Conservation (phyloP, 2,797 vertebrate genomes). For the Australoheros facetus region DNA sequence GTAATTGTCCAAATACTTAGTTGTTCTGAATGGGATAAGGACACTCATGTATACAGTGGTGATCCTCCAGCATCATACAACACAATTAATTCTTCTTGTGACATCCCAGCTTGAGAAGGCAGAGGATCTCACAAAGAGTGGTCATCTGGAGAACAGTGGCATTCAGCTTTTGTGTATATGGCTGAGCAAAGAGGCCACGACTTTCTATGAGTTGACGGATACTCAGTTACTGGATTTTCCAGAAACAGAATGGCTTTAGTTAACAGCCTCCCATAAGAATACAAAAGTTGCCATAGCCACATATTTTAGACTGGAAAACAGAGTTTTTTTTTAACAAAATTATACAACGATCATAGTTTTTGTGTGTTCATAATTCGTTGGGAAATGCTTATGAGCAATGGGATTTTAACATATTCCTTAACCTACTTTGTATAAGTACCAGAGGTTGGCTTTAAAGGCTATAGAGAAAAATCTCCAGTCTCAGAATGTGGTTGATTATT, state of each 20-base stretch:
- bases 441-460: background rate
- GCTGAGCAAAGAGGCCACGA: background rate
- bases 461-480: background rate
- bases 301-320: background rate
- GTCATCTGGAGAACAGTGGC: background rate
- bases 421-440: background rate
- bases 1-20: background rate
- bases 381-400: background rate
- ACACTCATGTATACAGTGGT: background rate
- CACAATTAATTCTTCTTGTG: background rate
- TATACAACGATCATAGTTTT: background rate
- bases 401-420: background rate
- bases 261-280: background rate
- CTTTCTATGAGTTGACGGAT: background rate
- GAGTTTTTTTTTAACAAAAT: background rate
- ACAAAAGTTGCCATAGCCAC: background rate
- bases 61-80: background rate
- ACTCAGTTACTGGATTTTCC: background rate
- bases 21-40: background rate
- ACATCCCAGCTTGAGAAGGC: background rate
- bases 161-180: background rate
- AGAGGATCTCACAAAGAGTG: background rate
- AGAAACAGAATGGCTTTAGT: background rate
- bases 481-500: background rate
- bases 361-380: background rate